Evolutionary conservation across 2,797 vertebrate genomes (phyloP).

Genomic region (Ambastaia sidthimunki): DNA sequence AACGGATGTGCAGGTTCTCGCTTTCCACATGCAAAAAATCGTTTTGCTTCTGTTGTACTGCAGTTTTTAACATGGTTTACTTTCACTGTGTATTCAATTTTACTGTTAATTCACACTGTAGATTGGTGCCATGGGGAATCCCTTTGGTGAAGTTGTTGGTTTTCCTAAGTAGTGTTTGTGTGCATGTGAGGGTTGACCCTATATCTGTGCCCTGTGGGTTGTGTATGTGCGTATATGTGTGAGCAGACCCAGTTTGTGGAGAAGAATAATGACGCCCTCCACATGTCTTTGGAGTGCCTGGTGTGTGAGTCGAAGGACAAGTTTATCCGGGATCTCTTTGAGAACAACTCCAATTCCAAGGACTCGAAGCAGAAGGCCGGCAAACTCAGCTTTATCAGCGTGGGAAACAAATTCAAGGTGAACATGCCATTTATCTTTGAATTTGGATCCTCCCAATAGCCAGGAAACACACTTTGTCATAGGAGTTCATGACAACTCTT

Average conservation of each 20-base stretch:
- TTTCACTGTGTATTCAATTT: background rate
- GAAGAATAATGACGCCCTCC: constrained; percentile 98
- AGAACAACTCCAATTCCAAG: constrained; percentile 88
- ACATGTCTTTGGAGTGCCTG: constrained; percentile 97
- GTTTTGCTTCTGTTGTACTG: background rate
- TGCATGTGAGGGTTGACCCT: constrained; percentile 26
- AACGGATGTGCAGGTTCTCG: constrained; percentile 70
- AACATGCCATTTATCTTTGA: constrained; percentile 44
- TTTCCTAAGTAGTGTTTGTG: background rate
- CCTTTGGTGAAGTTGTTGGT: constrained; percentile 20
- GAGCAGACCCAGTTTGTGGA: constrained; percentile 94
- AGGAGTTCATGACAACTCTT: no score
- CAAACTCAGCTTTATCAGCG: constrained; percentile 97
- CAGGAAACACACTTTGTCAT: background rate
- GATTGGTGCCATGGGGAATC: constrained; percentile 18
- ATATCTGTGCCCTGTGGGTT: constrained; percentile 34
- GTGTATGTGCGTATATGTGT: constrained; percentile 29
- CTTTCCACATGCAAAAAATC: constrained; percentile 49
- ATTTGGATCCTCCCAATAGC: constrained; percentile 10
- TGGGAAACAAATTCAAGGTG: constrained; percentile 99
- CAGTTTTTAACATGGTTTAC: constrained; percentile 14
- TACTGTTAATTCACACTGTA: background rate
- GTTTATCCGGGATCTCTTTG: constrained; percentile 94
- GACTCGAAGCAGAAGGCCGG: constrained; percentile 96
- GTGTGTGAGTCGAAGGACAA: constrained; percentile 97